Conservation (phyloP, 1,140 invertebrate genomes). For the Microvelia longipes region DNA sequence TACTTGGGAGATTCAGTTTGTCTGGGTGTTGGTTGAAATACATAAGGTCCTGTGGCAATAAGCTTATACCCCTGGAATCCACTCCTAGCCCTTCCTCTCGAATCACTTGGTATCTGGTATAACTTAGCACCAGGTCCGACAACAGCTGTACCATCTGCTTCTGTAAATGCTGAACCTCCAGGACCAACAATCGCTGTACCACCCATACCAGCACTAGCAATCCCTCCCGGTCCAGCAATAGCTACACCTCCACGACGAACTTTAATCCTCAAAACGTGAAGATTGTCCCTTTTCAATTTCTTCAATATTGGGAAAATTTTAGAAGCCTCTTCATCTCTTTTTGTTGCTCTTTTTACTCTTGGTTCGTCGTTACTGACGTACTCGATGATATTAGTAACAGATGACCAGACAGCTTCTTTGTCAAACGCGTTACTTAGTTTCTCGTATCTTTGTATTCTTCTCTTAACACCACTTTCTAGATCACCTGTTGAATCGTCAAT, state of each 20-base stretch:
- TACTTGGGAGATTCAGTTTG: neutral
- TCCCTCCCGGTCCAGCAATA: slow-evolving; percentile 54
- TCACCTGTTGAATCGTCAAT: neutral
- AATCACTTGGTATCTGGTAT: slow-evolving; percentile 34
- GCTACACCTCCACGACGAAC: slow-evolving; percentile 52
- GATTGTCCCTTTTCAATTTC: slow-evolving; percentile 1
- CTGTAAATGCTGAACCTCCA: slow-evolving; percentile 49
- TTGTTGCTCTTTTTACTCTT: slow-evolving; percentile 23
- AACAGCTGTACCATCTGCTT: slow-evolving; percentile 47
- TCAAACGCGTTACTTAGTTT: neutral
- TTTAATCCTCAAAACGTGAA: slow-evolving; percentile 30
- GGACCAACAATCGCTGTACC: slow-evolving; percentile 58
- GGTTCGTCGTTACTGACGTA: slow-evolving; percentile 38
- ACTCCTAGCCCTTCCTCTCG: neutral
- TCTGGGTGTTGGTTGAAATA: slow-evolving; percentile 40
- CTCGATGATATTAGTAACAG: slow-evolving; percentile 34
- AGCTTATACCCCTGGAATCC: slow-evolving; percentile 21
- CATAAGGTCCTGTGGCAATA: slow-evolving; percentile 47
- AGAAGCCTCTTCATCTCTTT: slow-evolving; percentile 7
- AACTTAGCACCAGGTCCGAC: slow-evolving; percentile 49
- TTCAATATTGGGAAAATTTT: neutral
- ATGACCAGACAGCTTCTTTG: slow-evolving; percentile 13
- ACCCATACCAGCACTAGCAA: slow-evolving; percentile 51
- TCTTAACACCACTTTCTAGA: neutral
- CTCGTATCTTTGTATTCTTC: slow-evolving; percentile 1